These are phyloP conservation scores for Syrista parreyssii DNA, from an alignment of 2,888 invertebrate genomes.

Conservation along the genomic window DNA sequence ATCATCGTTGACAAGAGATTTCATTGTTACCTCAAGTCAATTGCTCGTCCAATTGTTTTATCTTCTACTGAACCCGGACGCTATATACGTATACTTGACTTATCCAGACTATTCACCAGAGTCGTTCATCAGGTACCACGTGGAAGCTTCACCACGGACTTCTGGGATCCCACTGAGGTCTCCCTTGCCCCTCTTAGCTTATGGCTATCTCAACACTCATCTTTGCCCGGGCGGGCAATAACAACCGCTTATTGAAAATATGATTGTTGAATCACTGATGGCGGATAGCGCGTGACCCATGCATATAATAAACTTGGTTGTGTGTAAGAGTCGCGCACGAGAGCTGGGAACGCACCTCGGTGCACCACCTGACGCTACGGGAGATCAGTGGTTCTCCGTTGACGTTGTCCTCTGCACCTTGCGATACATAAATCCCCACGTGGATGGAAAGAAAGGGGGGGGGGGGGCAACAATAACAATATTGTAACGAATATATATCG, in stretches of 20 bases:
- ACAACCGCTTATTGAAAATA: slow-evolving; percentile 48
- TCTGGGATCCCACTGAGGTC: not conserved
- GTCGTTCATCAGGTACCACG: not conserved
- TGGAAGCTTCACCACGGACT: not conserved
- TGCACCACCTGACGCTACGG: slow-evolving; percentile 48
- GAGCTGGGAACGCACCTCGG: slow-evolving; percentile 50
- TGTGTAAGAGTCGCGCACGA: slow-evolving; percentile 35
- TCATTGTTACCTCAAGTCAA: not conserved
- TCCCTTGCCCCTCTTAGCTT: not conserved
- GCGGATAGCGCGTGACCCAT: slow-evolving; percentile 41
- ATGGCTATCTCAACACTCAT: slow-evolving; percentile 22
- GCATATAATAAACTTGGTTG: slow-evolving; percentile 40
- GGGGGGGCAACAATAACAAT: no score
- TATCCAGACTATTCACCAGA: not conserved
- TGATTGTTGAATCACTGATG: slow-evolving; percentile 50
- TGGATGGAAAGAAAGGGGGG: no score
- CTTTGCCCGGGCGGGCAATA: slow-evolving; percentile 35
- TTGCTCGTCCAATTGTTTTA: not conserved
- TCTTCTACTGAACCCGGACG: not conserved
- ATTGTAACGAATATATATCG: not conserved
- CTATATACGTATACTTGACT: not conserved
- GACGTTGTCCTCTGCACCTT: not conserved
- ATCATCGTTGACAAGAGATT: not conserved
- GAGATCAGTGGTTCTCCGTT: slow-evolving; percentile 51
- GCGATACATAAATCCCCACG: not conserved